Base-by-base conservation (phyloP, 1,140 invertebrate species). In the Sitobion miscanthi region DNA sequence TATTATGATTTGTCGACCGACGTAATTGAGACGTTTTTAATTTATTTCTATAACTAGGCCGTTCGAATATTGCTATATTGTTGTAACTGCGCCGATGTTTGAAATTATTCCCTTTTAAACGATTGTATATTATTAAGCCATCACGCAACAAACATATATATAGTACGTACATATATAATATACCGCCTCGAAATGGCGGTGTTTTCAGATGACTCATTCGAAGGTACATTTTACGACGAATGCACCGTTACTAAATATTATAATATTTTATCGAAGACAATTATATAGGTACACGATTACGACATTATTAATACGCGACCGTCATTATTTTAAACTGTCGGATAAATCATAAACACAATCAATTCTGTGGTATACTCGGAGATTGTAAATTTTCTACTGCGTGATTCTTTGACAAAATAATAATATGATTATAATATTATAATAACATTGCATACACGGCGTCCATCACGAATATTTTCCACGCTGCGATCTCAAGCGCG, bases 201-300 rank as follows among this genome's bases (percentile, higher is more conserved):
- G 38, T 85, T 85, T 85, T 85, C 23, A 30, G 23, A 85, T 85
- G 83, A 85, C 42, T 85, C 83, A 85, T 85, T 85, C 23, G 3
- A 25, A 42, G 8, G 45, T 38, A 38, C 23, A 38, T 21, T 85
- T 85, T 85, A 85, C 83, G 83, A 42, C 23, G 21, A 42, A 45
- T 25, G 23, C 35, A 85, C 35, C 38, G 23, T 85, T 85, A 85
- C 83, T 45, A 45, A 85, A 85, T 45, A 42, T 85, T 45, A 45
- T 25, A 42, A 85, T 85, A 85, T 85, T 85, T 49, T 85, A 85
- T 85, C 23, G 83, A 42, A 85, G 23, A 85, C 83, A 45, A 85
- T 85, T 85, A 52, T 52, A 52, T 52, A 52, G 23, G 21, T 54
- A n/a, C 25, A 85, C 38, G 42, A 85, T 85, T 85, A 85, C 83